A percentile compares a stretch with the other conserved stretches of the same genome.
These are phyloP conservation scores for Periparus ater DNA, from an alignment of 2,797 vertebrate species.

Conservation along the genomic window DNA sequence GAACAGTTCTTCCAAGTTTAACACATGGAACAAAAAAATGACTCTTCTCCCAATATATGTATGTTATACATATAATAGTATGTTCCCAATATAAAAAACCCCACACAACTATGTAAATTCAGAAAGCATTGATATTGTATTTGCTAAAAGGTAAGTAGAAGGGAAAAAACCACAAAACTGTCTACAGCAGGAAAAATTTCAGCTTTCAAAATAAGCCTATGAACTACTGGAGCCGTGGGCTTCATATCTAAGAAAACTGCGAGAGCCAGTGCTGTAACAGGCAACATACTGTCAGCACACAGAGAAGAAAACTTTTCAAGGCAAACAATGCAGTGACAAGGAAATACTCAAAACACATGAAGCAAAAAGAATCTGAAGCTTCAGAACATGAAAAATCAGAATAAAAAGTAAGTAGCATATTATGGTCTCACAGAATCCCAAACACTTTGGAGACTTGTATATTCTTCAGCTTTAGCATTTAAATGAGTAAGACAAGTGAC, in stretches of 20 bases:
- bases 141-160: neutral
- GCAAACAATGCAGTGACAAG: neutral
- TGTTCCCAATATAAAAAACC: accelerated
- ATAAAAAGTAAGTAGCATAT: neutral
- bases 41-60: neutral
- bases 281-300: neutral
- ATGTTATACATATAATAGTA: too few relatives aligned
- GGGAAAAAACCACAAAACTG: neutral
- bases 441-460: neutral
- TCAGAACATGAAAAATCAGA: neutral
- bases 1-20: neutral
- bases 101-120: neutral
- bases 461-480: neutral
- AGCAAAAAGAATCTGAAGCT: neutral
- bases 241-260: neutral
- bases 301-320: neutral
- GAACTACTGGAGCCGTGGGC: neutral
- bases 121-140: neutral
- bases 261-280: neutral
- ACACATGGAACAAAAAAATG: neutral
- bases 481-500: neutral
- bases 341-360: neutral
- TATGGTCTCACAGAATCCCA: neutral
- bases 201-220: neutral
- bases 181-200: neutral